Evolutionary conservation across 2,113 vertebrate species (phyloP), one percentile per base, ranked within the genome.

Genomic region (Mungos mungo): DNA sequence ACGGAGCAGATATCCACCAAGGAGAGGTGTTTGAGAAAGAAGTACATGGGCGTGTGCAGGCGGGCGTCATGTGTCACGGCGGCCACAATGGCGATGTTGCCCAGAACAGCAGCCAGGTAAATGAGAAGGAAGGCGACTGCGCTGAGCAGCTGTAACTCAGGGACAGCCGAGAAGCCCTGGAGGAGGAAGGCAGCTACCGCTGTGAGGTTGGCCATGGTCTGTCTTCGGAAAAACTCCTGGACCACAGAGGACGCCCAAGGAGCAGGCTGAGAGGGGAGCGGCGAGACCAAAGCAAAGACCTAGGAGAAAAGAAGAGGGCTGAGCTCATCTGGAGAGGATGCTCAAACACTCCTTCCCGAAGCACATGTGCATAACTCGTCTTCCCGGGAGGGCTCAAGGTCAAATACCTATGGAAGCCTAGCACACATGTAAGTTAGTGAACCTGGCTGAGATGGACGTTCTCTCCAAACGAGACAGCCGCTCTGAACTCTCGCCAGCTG

Each of bases 11-110:
- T 45, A 38, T 90, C 91, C 68, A 83, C 93, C 60, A 96, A 72
- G 15, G 95, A 96, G 33, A 97, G 81, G 31, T 90, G 83, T 29
- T 92, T 86, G 91, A 96, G 90, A 65, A 97, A 88, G 79, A 96
- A 95, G 83, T 92, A 94, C 88, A 90, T 90, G 85, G 96, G 96
- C 0, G 54, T 94, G 88, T 95, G 91, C 84, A 97, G 88, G 25
- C 9, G 23, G 52, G 60, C 0, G 0, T 94, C 81, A 1, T 94
- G 63, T 0, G 33, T 80, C 88, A 90, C 81, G 0, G 94, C 92
- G 0, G 60, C 33, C 87, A 92, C 3, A 0, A 95, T 95, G 31
- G 83, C 76, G n/a, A 33, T 3, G 10, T 92, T 97, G 5, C 93
- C 96, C 85, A 93, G 76, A 6, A 93, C 8, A 0, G 84, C 63